phyloP scores from a whole-genome alignment of 2,888 invertebrate species.

The Eupithecia insigniata region DNA sequence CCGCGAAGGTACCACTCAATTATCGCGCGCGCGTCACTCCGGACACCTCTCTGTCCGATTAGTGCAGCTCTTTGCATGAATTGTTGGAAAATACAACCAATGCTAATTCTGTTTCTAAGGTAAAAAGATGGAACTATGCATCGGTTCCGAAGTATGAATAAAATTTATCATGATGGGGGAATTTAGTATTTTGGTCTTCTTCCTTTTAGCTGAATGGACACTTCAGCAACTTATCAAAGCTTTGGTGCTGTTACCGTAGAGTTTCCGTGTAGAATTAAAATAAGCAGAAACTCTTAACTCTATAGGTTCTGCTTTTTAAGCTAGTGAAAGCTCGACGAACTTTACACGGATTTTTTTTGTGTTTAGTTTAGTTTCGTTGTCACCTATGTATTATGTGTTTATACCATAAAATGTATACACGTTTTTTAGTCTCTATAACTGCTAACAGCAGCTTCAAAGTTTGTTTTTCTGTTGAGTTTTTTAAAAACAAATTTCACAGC shows the following conservation, averaged over 20 bases:
- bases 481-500: conserved; percentile 26
- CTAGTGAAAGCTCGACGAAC: background rate
- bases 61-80: conserved; percentile 37
- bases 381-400: background rate
- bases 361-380: background rate
- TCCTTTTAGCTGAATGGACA: background rate
- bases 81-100: conserved; percentile 19
- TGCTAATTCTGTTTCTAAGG: background rate
- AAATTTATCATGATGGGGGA: background rate
- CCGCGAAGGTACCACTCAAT: conserved; percentile 37
- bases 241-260: too few relatives aligned
- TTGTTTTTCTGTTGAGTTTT: background rate
- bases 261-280: too few relatives aligned
- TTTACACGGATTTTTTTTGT: background rate
- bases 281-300: too few relatives aligned
- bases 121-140: background rate
- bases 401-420: background rate
- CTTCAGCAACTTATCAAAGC: too few relatives aligned
- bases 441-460: background rate
- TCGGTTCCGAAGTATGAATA: background rate
- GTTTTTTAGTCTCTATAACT: background rate
- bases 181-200: background rate
- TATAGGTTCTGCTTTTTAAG: background rate
- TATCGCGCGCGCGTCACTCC: conserved; percentile 39
- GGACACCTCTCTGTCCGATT: conserved; percentile 58